Conservation (phyloP, 2,888 invertebrate species). For the Eupithecia vulgata region DNA sequence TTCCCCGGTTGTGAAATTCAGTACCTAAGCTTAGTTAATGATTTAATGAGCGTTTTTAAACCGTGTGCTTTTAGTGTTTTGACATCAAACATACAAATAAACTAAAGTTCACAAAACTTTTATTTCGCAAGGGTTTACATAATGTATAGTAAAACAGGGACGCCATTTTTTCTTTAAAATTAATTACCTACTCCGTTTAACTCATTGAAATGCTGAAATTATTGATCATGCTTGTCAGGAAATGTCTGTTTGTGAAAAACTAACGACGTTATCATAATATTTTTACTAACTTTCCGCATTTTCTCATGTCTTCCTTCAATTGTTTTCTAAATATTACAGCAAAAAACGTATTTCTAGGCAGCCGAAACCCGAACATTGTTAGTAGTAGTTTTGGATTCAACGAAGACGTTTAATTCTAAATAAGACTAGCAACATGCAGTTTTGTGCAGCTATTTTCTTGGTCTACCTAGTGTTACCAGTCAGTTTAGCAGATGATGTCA, state of each 20-base stretch:
- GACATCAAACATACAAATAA: too few species aligned
- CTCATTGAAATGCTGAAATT: not conserved
- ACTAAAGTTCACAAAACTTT: not conserved
- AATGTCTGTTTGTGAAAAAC: constrained; percentile 62
- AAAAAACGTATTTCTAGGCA: constrained; percentile 66
- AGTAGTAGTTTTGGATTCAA: constrained; percentile 37
- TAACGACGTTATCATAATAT: constrained; percentile 62
- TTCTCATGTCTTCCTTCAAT: constrained; percentile 55
- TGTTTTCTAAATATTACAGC: constrained; percentile 71
- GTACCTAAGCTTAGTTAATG: not conserved
- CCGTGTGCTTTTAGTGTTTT: too few species aligned
- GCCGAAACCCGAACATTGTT: constrained; percentile 30
- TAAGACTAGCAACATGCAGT: constrained; percentile 58
- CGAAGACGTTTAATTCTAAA: constrained; percentile 17
- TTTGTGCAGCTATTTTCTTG: constrained; percentile 55
- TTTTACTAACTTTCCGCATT: constrained; percentile 54
- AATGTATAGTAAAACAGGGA: too few species aligned
- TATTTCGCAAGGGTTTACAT: not conserved
- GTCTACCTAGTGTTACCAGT: constrained; percentile 58
- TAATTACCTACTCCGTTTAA: not conserved
- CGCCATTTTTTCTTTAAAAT: not conserved
- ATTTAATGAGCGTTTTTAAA: not conserved
- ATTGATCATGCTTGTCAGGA: constrained; percentile 2
- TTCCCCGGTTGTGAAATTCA: not conserved
- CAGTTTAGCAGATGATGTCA: constrained; percentile 70